Percentiles rank a stretch among this genome's conserved stretches.
phyloP scores from a whole-genome alignment of 1,140 invertebrate genomes.

The Drosophila melanogaster region DNA sequence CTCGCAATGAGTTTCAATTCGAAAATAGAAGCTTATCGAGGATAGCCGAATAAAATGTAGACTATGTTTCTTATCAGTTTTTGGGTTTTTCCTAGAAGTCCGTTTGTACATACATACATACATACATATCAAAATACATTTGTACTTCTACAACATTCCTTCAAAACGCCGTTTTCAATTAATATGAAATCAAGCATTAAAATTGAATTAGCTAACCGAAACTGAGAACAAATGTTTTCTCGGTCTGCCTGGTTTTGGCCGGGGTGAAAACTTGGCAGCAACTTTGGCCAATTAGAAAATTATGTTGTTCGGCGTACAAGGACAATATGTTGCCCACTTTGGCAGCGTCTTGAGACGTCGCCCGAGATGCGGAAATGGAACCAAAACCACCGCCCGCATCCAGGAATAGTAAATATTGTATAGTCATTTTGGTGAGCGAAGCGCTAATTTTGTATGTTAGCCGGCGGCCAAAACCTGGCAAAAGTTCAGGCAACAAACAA shows the following conservation, averaged over 20 bases:
- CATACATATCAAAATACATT: no score
- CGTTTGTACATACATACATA: no score
- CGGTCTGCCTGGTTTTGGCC: slow-evolving; percentile 22
- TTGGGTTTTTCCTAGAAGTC: no score
- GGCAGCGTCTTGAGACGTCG: slow-evolving; percentile 43
- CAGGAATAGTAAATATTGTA: slow-evolving; percentile 72
- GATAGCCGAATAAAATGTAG: not conserved
- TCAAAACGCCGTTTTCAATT: slow-evolving; percentile 76
- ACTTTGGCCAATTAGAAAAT: slow-evolving; percentile 81
- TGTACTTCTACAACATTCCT: not conserved
- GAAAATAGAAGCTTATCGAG: slow-evolving; percentile 27
- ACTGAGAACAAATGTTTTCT: slow-evolving; percentile 58
- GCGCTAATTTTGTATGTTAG: slow-evolving; percentile 81
- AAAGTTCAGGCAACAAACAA: slow-evolving; percentile 82
- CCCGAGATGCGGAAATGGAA: not conserved
- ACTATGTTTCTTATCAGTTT: no score
- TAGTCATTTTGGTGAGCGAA: slow-evolving; percentile 75
- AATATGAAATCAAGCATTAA: slow-evolving; percentile 85
- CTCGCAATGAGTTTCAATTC: slow-evolving; percentile 39
- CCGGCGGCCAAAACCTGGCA: slow-evolving; percentile 70
- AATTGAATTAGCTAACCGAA: slow-evolving; percentile 82
- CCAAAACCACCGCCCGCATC: slow-evolving; percentile 26
- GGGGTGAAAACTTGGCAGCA: slow-evolving; percentile 66
- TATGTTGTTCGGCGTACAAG: slow-evolving; percentile 52
- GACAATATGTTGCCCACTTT: slow-evolving; percentile 77